Evolutionary conservation across 1,140 invertebrate species (phyloP).

Genomic region (Procambarus clarkii): DNA sequence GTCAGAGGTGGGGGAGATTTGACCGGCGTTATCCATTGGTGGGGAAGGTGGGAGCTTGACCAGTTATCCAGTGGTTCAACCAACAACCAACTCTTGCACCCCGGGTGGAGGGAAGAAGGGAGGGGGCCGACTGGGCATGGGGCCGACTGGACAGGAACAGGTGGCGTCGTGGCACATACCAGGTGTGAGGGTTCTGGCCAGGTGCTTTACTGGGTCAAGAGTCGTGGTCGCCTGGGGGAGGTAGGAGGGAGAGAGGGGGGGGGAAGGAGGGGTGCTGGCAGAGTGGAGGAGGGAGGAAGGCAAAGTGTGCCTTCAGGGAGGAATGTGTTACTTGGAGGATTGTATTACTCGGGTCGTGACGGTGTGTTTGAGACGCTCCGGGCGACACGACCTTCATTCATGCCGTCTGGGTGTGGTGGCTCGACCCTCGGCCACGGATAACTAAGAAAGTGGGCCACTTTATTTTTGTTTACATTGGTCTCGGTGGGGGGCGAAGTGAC

Average conservation of each 20-base stretch:
- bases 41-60: too few species aligned
- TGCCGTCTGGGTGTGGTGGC: not conserved
- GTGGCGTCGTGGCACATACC: too few species aligned
- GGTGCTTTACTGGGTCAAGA: not conserved
- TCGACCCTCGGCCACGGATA: not conserved
- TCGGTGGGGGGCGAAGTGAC: not conserved
- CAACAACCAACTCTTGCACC: too few species aligned
- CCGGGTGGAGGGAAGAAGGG: too few species aligned
- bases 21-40: too few species aligned
- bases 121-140: too few species aligned
- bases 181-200: not conserved
- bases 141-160: not conserved
- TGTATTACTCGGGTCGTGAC: not conserved
- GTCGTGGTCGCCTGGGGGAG: not conserved
- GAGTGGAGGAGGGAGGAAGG: not conserved
- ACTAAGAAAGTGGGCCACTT: not conserved
- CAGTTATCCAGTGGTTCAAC: too few species aligned
- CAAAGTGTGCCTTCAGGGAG: not conserved
- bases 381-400: not conserved
- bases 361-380: not conserved
- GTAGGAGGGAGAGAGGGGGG: not conserved
- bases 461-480: not conserved
- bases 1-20: too few species aligned
- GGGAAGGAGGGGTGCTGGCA: not conserved
- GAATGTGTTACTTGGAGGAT: not conserved